Base-by-base conservation (phyloP, 2,888 invertebrate species). In the Tortricodes alternella region DNA sequence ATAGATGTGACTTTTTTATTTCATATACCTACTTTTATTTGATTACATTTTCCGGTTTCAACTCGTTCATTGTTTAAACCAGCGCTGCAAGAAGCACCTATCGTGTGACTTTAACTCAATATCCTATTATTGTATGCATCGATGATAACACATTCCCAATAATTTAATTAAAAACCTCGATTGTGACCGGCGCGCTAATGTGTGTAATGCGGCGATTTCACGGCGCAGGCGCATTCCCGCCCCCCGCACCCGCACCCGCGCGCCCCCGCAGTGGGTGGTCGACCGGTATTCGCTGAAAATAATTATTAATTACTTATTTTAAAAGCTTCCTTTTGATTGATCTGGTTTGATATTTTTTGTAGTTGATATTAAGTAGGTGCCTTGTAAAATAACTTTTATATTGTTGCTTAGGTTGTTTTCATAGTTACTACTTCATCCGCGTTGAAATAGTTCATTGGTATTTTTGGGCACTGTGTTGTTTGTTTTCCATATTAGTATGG, bases 141-240 rank as follows among this genome's bases (percentile, higher is more conserved):
- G 41, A 32, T 51, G 34, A 41, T 41, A 24, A 32, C 8, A 18
- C 35, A 44, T 13, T 44, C 52, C 35, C 6, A 27, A n/a, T 24
- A 23, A 50, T 32, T 51, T 44, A 37, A 37, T 37, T 21, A 27
- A 29, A 32, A 53, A 24, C 34, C 16, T 5, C 21, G n/a, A 51
- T 51, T 51, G 34, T 43, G 34, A 35, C 43, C 24, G 16, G 11
- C 23, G 13, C 53, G 46, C 23, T 53, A 46, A 46, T 53, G 46
- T 53, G 46, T 39, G 53, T 53, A 53, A 53, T 46, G 46, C 39
- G 46, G 46, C 39, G 39, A 53, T 53, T 53, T 53, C 53, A 53
- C 46, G 53, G 46, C 46, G 37, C 19, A 23, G 29, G 15, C 19
- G 43, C 43, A 43, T 27, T 24, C 43, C 43, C 9, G 23, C 29